Base-by-base conservation (phyloP, 2,888 invertebrate genomes). In the Macroteleia sp. region DNA sequence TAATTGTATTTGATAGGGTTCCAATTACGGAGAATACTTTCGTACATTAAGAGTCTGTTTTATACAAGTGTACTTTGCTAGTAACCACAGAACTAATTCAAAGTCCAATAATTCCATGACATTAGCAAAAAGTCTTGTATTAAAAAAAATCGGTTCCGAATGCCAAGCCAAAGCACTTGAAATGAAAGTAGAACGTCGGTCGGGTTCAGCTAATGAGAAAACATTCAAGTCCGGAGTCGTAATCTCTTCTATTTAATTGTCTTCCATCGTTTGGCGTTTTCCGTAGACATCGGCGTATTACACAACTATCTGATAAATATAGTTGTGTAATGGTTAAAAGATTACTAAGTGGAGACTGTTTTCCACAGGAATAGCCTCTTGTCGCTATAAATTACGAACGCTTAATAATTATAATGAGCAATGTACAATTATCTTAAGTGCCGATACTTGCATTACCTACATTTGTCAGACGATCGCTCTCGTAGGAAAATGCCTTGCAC, bases 371-470 rank as follows among this genome's bases (percentile, higher is more conserved):
- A 74, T 75, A 67, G 41, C 30, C 57, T 20, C 67, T 75, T 75
- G 74, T 75, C 74, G 36, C 54, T 36, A 61, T 75, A 75, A 75
- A 67, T 75, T 67, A 75, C 46, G 14, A 30, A 61, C 54, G 36
- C 46, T 75, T 75, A 61, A 62, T 75, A 61, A 75, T 69, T 56
- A 75, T 62, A 75, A 67, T 75, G 67, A 75, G 61, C 41, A 41
- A 48, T 56, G 66, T 39, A 62, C 56, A 75, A 75, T 75, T 67
- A 75, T 62, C 48, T 32, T 66, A 61, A 61, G 41, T 61, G 22
- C 12, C 46, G 54, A 57, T 41, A 50, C 52, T 66, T 59, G 74
- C 57, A 44, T 74, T 44, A 44, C 44, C 66, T 64, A 57, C 6
- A 50, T 73, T 64, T 41, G 73, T 57, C 59, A 16, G 25, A 30